Conservation (phyloP, 2,888 invertebrate species). For the Polydrusus tereticollis region DNA sequence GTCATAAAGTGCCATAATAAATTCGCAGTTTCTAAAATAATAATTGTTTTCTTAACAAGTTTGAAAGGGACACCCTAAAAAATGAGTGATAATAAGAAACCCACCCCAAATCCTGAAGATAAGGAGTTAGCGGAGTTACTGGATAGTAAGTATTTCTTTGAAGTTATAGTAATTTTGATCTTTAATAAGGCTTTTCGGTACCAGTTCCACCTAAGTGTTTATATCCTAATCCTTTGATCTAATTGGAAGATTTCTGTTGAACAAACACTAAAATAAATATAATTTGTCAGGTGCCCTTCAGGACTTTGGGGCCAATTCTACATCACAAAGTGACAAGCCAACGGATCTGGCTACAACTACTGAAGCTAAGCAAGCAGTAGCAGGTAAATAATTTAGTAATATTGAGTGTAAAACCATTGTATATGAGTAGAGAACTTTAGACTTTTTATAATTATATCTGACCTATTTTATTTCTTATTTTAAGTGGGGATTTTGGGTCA, state of each 20-base stretch:
- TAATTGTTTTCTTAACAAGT: no score
- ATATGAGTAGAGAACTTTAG: no score
- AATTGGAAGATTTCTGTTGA: no score
- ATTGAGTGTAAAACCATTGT: not conserved
- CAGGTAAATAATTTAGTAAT: not conserved
- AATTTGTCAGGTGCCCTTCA: constrained; percentile 64
- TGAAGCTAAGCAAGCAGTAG: constrained; percentile 37
- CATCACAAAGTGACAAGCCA: constrained; percentile 35
- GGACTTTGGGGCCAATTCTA: constrained; percentile 67
- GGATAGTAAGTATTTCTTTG: constrained; percentile 74
- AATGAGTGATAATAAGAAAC: constrained; percentile 55
- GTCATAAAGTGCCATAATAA: not conserved
- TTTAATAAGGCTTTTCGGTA: no score
- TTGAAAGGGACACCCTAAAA: constrained; percentile 6
- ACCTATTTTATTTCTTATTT: no score
- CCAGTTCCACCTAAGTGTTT: no score
- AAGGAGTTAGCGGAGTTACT: constrained; percentile 81
- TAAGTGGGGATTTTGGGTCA: no score
- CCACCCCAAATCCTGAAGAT: constrained; percentile 65
- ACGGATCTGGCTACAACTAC: constrained; percentile 24
- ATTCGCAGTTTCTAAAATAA: no score
- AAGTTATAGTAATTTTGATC: no score
- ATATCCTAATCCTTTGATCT: no score
- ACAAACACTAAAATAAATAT: no score
- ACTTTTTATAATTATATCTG: no score